Conservation (phyloP, 2,888 invertebrate species). For the Clanis bilineata region DNA sequence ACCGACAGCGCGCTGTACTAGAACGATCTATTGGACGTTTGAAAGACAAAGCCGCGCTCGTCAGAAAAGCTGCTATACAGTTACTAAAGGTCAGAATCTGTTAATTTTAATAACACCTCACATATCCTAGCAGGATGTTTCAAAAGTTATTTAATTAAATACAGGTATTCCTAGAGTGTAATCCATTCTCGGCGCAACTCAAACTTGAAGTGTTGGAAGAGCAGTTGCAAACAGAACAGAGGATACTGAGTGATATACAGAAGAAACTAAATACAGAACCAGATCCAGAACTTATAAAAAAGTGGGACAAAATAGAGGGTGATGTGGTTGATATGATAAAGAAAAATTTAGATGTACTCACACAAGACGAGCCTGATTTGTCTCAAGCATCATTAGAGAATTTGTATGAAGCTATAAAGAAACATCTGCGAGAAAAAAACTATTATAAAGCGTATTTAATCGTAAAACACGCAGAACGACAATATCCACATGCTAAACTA, state of each 20-base stretch:
- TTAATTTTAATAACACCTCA: background rate
- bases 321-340: conserved; percentile 76
- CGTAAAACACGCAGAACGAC: conserved; percentile 72
- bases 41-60: conserved; percentile 91
- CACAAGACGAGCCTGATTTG: conserved; percentile 72
- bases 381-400: conserved; percentile 72
- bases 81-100: conserved; percentile 81
- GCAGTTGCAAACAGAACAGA: conserved; percentile 82
- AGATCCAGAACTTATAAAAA: conserved; percentile 67
- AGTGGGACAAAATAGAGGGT: conserved; percentile 79
- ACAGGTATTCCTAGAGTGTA: conserved; percentile 89
- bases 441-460: conserved; percentile 79
- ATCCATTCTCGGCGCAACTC: conserved; percentile 92
- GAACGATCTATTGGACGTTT: conserved; percentile 86
- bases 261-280: conserved; percentile 71
- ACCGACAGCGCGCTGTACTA: conserved; percentile 85
- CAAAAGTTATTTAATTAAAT: background rate
- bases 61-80: conserved; percentile 92
- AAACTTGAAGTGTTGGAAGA: conserved; percentile 80
- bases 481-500: conserved; percentile 72
- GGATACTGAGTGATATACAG: conserved; percentile 84
- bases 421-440: conserved; percentile 68
- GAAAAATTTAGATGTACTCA: conserved; percentile 67
- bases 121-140: background rate
- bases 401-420: conserved; percentile 67